Conservation (phyloP, 2,797 vertebrate genomes). For the Synaphobranchus kaupii region DNA sequence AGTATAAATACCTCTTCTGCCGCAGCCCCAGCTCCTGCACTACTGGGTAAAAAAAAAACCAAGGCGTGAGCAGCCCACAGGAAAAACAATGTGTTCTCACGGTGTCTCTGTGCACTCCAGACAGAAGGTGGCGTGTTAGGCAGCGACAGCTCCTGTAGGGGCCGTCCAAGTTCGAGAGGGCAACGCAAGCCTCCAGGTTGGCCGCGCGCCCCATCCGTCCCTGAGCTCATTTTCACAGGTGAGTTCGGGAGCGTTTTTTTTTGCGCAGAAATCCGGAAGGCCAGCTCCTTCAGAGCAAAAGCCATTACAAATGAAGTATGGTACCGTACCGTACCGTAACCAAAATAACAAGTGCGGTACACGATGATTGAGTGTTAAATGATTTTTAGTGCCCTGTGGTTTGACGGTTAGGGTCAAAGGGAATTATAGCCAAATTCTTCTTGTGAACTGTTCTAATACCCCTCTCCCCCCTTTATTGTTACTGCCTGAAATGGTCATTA, state of each 20-base stretch:
- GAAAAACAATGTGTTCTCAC: slow-evolving; percentile 64
- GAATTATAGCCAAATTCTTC: slow-evolving; percentile 56
- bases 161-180: slow-evolving; percentile 53
- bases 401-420: slow-evolving; percentile 55
- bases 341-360: slow-evolving; percentile 70
- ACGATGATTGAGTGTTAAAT: slow-evolving; percentile 70
- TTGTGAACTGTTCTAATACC: slow-evolving; percentile 61
- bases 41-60: slow-evolving; percentile 58
- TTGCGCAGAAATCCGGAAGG: slow-evolving; percentile 35
- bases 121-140: slow-evolving; percentile 52
- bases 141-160: slow-evolving; percentile 40
- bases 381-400: slow-evolving; percentile 65
- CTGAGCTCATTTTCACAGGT: slow-evolving; percentile 31
- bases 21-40: slow-evolving; percentile 48
- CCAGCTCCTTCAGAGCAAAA: slow-evolving; percentile 41
- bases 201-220: neutral
- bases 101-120: slow-evolving; percentile 58
- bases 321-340: slow-evolving; percentile 65
- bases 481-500: slow-evolving; percentile 57
- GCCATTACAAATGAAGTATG: slow-evolving; percentile 50
- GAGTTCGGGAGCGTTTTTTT: slow-evolving; percentile 24
- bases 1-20: slow-evolving; percentile 59
- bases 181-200: slow-evolving; percentile 30
- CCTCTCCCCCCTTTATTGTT: slow-evolving; percentile 48
- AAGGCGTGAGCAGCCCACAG: slow-evolving; percentile 64